Evolutionary conservation across 2,888 invertebrate species (phyloP), one percentile per base, ranked within the genome.

Genomic region (Keiferia lycopersicella): DNA sequence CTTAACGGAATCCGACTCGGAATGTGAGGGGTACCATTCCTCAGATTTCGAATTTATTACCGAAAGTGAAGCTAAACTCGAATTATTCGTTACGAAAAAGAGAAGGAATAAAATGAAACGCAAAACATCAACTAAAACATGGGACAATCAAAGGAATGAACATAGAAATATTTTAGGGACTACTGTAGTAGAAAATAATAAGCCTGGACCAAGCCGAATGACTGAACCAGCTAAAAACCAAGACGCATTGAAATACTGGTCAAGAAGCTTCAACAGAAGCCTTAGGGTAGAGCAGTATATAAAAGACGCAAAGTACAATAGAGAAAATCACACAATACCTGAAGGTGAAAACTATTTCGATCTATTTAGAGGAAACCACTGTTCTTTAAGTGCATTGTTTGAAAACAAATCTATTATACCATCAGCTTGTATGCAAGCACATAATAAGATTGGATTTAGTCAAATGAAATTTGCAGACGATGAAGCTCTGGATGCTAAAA

Each of bases 31-130:
- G 1, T 88, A 87, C 60, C 71, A 83, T 66, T 88, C 88, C 0
- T 84, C 87, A 6, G 87, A 89, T 76, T 90, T 89, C 63, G 88
- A 89, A 73, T 86, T 88, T 63, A 88, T 88, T 51, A 76, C 78
- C 0, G 88, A 89, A 76, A 68, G 70, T 1, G 87, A 88, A 68
- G 86, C 88, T 3, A 73, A 73, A 61, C 66, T 67, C 20, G 69
- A 73, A 4, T 77, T 76, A 2, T 62, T 76, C 2, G 70, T 79
- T 14, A 45, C 12, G n/a, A 45, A 60, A 7, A n/a, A 30, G 30
- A 26, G n/a, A 20, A 30, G 8, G 12, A 59, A 59, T n/a, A n/a
- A n/a, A 30, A n/a, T 26, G 2, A 56, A 56, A 56, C 12, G 34
- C 30, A n/a, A 4, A 3, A 16, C 3, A 34, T 34, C 18, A 6